Evolutionary conservation across 1,140 invertebrate genomes (phyloP).

Genomic region (Lamellibrachia luymesi): DNA sequence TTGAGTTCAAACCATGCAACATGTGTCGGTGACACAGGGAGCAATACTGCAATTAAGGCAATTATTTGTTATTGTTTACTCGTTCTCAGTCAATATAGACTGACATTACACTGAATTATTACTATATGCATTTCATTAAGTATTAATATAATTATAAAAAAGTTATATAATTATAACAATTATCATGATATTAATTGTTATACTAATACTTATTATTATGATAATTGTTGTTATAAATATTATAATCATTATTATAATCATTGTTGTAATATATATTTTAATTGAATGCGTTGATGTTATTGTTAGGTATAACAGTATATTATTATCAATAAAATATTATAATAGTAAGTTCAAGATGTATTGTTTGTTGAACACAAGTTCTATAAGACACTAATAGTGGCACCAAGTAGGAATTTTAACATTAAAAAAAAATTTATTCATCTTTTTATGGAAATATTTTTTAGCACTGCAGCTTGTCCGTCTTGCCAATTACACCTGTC

Average conservation of each 20-base stretch:
- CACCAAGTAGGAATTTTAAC: no score
- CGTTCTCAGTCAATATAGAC: background rate
- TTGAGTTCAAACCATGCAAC: background rate
- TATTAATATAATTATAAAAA: no score
- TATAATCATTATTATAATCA: background rate
- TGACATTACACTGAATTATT: background rate
- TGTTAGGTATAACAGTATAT: no score
- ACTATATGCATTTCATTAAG: no score
- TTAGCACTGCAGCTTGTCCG: no score
- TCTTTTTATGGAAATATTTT: no score
- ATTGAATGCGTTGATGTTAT: no score
- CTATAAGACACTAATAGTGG: no score
- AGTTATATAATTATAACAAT: background rate
- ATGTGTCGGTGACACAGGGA: background rate
- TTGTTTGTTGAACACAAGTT: background rate
- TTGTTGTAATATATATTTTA: background rate
- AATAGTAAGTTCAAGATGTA: background rate
- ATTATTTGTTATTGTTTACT: background rate
- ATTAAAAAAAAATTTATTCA: no score
- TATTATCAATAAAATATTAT: background rate
- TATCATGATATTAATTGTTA: background rate
- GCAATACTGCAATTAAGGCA: background rate
- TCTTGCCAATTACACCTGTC: no score
- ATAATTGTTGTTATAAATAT: background rate
- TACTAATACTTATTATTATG: background rate